A percentile compares a stretch with the other conserved stretches of the same genome.
These are phyloP conservation scores for Aricia artaxerxes DNA, from an alignment of 2,888 invertebrate genomes.

Conservation along the genomic window DNA sequence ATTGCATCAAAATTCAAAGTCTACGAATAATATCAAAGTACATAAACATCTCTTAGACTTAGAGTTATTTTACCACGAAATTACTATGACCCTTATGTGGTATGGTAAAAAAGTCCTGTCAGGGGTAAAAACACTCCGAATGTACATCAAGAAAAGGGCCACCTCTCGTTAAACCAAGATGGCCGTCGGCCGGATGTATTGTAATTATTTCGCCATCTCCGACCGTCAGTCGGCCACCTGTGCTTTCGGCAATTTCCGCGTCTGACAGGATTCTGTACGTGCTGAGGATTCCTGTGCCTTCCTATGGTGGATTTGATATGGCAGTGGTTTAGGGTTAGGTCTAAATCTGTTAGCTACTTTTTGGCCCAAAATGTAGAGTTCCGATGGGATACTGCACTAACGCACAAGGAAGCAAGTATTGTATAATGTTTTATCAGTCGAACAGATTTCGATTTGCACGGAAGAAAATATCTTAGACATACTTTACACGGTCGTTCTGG, in stretches of 20 bases:
- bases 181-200: slow-evolving; percentile 15
- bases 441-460: no score
- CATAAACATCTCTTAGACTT: no score
- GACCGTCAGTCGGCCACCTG: slow-evolving; percentile 16
- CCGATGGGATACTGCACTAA: background rate
- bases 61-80: no score
- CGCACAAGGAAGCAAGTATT: background rate
- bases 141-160: background rate
- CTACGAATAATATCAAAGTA: no score
- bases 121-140: background rate
- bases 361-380: no score
- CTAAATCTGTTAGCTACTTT: no score
- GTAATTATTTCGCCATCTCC: slow-evolving; percentile 17
- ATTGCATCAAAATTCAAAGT: no score
- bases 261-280: background rate
- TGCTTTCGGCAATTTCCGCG: slow-evolving; percentile 17
- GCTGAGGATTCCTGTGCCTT: background rate
- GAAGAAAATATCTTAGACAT: no score
- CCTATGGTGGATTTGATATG: background rate
- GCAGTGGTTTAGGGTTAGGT: background rate
- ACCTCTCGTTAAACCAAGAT: slow-evolving; percentile 2
- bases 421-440: no score
- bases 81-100: no score
- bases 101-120: background rate
- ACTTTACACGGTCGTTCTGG: no score